Evolutionary conservation across 2,888 invertebrate genomes (phyloP), one percentile per base, ranked within the genome.

Genomic region (Colostygia pectinataria): DNA sequence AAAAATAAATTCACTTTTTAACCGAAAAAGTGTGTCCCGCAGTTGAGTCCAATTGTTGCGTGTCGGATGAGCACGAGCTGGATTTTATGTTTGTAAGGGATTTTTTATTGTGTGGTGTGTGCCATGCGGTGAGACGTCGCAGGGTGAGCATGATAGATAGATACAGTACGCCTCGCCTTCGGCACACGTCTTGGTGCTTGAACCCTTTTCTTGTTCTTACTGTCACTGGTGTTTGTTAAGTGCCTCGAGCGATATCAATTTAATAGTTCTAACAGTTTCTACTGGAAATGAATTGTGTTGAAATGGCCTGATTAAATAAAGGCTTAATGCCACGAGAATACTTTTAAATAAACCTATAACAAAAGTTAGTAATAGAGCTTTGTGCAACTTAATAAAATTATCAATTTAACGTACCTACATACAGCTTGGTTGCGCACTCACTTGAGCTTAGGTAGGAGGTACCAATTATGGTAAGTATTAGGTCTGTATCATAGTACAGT

Each of bases 61-160:
- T 88, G 86, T 87, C 88, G 80, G 87, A 87, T 87, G 89, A 84
- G 90, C 90, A 90, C 90, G 88, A 88, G 88, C 81, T 82, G 72
- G 74, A 80, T 81, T 88, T 87, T 83, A 83, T 81, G 83, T 81
- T 65, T 65, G 71, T 79, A 77, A 82, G 85, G 84, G 82, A 83
- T 85, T 89, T 89, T 89, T 89, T 89, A 85, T 83, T 61, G 71
- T 73, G 71, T 77, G 81, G 83, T 83, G 81, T 82, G 86, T 80
- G 87, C 78, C 78, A 68, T 61, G 69, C 65, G 63, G 71, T 59
- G 65, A 59, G 62, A 59, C 51, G 63, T 46, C 53, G 59, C 57
- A 50, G 59, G 60, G 67, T 56, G 61, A 64, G 58, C 37, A 56
- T 71, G 71, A 74, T 59, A 66, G 72, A 73, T 73, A 71, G 63